phyloP scores from a whole-genome alignment of 2,797 vertebrate species.

The Furcifer pardalis region DNA sequence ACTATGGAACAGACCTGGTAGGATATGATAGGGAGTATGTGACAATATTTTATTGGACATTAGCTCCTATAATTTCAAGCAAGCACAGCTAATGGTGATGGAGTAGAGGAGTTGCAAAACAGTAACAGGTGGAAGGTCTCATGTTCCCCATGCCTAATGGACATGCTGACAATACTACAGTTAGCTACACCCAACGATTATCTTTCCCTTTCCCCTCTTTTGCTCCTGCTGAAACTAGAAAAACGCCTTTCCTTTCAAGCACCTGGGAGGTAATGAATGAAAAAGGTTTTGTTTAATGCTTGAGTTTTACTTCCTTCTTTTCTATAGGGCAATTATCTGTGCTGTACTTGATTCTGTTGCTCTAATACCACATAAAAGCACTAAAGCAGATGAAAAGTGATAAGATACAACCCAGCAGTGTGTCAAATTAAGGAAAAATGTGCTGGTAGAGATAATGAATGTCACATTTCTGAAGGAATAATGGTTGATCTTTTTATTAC shows the following conservation, averaged over 20 bases:
- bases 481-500: neutral
- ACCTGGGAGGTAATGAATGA: neutral
- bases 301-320: neutral
- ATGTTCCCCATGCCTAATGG: neutral
- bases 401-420: constrained; percentile 3
- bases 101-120: neutral
- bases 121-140: neutral
- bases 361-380: constrained; percentile 46
- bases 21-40: no score
- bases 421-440: constrained; percentile 20
- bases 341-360: constrained; percentile 20
- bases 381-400: constrained; percentile 23
- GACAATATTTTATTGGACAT: neutral
- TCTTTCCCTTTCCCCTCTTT: neutral
- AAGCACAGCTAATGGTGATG: neutral
- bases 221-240: neutral
- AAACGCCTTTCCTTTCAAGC: neutral
- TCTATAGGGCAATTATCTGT: constrained; percentile 3
- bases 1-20: no score
- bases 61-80: neutral
- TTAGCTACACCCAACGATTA: neutral
- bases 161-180: neutral
- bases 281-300: neutral
- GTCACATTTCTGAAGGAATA: neutral
- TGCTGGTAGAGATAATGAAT: constrained; percentile 24